Base-by-base conservation (phyloP, 23 tunicate species). In the Ciona savignyi region DNA sequence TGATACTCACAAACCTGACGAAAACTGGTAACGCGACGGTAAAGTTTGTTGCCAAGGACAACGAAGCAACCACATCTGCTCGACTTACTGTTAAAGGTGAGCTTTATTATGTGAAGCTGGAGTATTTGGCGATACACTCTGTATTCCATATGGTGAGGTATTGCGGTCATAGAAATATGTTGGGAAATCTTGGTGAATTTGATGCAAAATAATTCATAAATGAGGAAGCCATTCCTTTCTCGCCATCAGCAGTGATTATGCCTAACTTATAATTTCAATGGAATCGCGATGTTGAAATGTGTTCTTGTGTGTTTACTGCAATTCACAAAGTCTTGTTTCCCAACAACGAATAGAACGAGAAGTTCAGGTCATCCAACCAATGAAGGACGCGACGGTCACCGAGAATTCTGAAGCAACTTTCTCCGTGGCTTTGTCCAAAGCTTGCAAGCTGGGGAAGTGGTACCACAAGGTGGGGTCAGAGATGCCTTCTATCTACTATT, bases 371-470 rank as follows among this genome's bases (percentile, higher is more conserved):
- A 27, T 68, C 2, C 35, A 80, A 25, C 31, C 34, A 63, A 33
- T 80, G 24, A 27, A 26, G 20, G 85, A 80, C 34, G 71, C 34
- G 23, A 80, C 77, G 19, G 76, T 80, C 15, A 72, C 67, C 3
- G 85, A 80, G 65, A 80, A 80, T 34, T 73, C 77, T 22, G 85
- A 80, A 20, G 85, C 74, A 1, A 72, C 77, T 3, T 80, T 80
- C 63, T 71, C 85, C 9, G 72, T 80, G 19, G 85, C 77, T 3
- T 35, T 80, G 51, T 80, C 85, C 15, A 34, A 74, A 25, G 85
- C 72, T 3, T 64, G 63, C 49, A 80, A 65, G 28, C 33, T 65
- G 71, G 85, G 70, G 0, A 62, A 71, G 51, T 80, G 85, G 85
- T 72, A 63, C 31, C 70, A 80, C 77, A 80, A 80, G 85, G 85